Evolutionary conservation across 2,797 vertebrate genomes (phyloP), one percentile per base, ranked within the genome.

Genomic region (Telmatherina bonti): DNA sequence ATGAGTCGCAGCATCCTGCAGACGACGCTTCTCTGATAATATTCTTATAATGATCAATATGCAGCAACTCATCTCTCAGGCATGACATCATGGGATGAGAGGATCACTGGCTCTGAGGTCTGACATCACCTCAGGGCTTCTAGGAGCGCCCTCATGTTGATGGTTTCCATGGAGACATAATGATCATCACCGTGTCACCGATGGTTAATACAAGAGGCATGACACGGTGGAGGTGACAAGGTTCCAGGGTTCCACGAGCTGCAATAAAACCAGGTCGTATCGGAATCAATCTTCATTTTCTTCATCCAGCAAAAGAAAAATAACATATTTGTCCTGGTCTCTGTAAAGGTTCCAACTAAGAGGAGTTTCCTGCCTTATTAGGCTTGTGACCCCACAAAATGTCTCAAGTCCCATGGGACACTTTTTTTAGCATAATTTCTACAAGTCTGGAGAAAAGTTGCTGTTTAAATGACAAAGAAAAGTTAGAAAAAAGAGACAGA

Each of bases 1-100:
- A 2, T 6, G 24, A 47, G 74, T 76, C 74, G 27, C 60, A 18
- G 18, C 2, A 29, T 47, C 0, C 0, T 27, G 24, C 36, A 47
- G 10, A 60, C 18, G 13, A 38, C 38, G 18, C 15, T 41, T 15
- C 0, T 74, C 9, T 35, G 12, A 35, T 24, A 5, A 0, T 74
- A 18, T 77, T 70, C 9, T 63, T 56, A 6, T 53, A 59, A n/a
- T 82, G 79, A 86, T 70, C 60, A 70, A 79, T 31, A 7, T 35
- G 1, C 11, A 10, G 1, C 15, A n/a, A 36, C 0, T 53, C 20
- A 56, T n/a, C 10, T 56, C 12, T 7, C 0, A 31, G 7, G 18
- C 1, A 2, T 67, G 13, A 56, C 47, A 22, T 62, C 66, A 76
- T 41, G 16, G 45, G 20, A 8, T 47, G 1, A 47, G 20, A n/a